Percentiles rank a stretch among this genome's conserved stretches.
phyloP scores from a whole-genome alignment of 2,113 vertebrate genomes.

The Gobio gobio region DNA sequence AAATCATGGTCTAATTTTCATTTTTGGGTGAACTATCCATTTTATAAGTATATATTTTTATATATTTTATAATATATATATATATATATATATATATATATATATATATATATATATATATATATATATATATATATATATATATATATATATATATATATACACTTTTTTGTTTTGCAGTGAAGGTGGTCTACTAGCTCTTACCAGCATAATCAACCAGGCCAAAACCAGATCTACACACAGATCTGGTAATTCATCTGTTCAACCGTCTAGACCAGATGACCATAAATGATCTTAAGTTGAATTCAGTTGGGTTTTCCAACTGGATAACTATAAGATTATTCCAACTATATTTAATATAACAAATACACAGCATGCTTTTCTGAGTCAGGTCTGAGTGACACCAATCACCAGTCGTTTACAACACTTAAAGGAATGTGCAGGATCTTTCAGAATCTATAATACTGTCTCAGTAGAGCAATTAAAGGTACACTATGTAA shows the following conservation, averaged over 20 bases:
- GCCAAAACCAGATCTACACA: neutral
- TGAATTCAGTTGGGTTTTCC: too few species aligned
- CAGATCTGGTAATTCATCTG: neutral
- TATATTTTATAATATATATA: too few species aligned
- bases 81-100: too few species aligned
- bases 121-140: too few species aligned
- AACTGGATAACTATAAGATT: too few species aligned
- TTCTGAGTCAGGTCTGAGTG: neutral
- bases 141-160: too few species aligned
- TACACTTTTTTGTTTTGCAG: too few species aligned
- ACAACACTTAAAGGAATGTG: neutral
- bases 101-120: too few species aligned
- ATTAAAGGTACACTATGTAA: too few species aligned
- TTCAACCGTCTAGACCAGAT: neutral
- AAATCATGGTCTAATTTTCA: too few species aligned
- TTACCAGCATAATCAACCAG: neutral
- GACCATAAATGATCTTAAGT: neutral
- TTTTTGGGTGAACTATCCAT: too few species aligned
- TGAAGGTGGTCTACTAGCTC: neutral
- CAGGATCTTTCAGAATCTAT: neutral
- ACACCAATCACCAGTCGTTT: neutral
- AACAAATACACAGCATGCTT: neutral
- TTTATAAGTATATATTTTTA: too few species aligned
- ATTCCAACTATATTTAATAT: neutral
- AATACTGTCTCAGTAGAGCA: neutral